phyloP scores from a whole-genome alignment of 2,888 invertebrate genomes.

The Aphidoletes aphidimyza region DNA sequence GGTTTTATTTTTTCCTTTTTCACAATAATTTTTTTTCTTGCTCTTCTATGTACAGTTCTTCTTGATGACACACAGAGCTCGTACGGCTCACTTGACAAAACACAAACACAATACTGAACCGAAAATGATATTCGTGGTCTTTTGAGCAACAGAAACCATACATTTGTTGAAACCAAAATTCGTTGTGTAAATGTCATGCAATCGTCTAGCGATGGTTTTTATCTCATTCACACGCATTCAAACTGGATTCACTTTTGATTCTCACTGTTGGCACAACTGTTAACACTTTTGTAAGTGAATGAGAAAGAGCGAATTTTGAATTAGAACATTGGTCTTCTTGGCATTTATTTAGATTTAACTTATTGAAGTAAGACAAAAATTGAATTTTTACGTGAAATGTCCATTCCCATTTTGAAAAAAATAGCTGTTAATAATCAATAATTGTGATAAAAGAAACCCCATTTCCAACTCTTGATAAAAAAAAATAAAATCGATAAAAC shows the following conservation, averaged over 20 bases:
- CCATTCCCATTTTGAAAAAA: too few species aligned
- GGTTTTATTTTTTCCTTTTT: not conserved
- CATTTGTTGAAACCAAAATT: not conserved
- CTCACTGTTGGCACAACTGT: not conserved
- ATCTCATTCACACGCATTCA: not conserved
- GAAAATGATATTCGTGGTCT: not conserved
- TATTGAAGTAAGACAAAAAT: too few species aligned
- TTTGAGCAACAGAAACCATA: not conserved
- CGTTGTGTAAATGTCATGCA: constrained; percentile 10
- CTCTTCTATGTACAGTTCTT: constrained; percentile 27
- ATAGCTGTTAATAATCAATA: too few species aligned
- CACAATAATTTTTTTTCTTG: not conserved
- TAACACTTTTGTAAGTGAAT: not conserved
- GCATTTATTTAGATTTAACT: too few species aligned
- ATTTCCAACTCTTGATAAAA: too few species aligned
- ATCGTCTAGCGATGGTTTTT: not conserved
- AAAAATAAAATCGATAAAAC: too few species aligned
- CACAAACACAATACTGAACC: constrained; percentile 43
- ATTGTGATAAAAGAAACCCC: too few species aligned
- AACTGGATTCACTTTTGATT: not conserved
- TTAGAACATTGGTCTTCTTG: not conserved
- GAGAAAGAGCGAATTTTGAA: not conserved
- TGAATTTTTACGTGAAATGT: too few species aligned
- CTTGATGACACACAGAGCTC: constrained; percentile 32
- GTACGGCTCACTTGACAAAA: constrained; percentile 33